Conservation (phyloP, 2,113 vertebrate genomes). For the Microtus montanus region DNA sequence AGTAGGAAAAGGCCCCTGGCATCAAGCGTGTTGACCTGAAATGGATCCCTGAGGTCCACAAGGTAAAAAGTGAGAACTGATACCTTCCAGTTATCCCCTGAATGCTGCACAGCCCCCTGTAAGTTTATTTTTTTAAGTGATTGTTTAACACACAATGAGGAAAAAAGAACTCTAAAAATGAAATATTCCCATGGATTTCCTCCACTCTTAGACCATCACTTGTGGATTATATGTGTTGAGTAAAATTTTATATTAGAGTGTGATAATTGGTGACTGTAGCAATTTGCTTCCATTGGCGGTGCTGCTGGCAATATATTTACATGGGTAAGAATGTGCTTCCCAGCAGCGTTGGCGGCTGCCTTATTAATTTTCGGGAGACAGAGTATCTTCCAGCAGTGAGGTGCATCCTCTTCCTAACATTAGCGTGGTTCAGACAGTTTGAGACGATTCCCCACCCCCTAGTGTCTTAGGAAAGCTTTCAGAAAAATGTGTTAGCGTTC, state of each 20-base stretch:
- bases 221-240: neutral
- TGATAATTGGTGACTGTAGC: slow-evolving; percentile 13
- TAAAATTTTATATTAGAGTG: neutral
- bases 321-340: slow-evolving; percentile 25
- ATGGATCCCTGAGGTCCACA: no score
- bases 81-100: neutral
- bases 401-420: slow-evolving; percentile 46
- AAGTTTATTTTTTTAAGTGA: neutral
- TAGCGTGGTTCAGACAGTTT: slow-evolving; percentile 43
- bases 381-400: slow-evolving; percentile 57
- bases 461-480: slow-evolving; percentile 70
- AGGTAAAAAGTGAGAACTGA: neutral
- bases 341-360: slow-evolving; percentile 40
- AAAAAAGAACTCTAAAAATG: neutral
- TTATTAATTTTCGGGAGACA: slow-evolving; percentile 50
- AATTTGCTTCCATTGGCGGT: slow-evolving; percentile 37
- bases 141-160: neutral
- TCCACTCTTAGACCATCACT: neutral
- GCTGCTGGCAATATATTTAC: slow-evolving; percentile 52
- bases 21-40: no score
- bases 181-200: neutral
- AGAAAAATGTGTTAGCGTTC: slow-evolving; percentile 62
- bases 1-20: neutral
- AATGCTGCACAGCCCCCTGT: accelerated
- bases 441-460: neutral